A percentile compares a stretch with the other conserved stretches of the same genome.
phyloP scores from a whole-genome alignment of 2,888 invertebrate genomes.

The Calameuta idolon region DNA sequence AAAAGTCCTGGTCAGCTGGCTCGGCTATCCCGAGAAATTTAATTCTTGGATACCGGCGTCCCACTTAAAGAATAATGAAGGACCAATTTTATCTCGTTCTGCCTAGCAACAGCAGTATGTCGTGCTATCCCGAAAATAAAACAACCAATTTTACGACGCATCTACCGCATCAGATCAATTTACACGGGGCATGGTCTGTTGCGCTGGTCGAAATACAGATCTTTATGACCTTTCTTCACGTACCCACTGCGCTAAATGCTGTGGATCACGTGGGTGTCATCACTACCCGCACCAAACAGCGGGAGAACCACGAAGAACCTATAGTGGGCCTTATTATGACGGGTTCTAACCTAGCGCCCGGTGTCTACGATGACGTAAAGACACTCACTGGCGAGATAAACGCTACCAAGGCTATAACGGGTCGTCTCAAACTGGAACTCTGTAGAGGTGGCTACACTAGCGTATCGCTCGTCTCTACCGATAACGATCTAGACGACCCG shows the following conservation, averaged over 20 bases:
- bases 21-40: slow-evolving; percentile 34
- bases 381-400: no score
- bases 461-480: no score
- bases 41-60: slow-evolving; percentile 40
- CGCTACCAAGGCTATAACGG: no score
- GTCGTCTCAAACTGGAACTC: no score
- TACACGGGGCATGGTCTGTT: slow-evolving; percentile 40
- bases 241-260: neutral
- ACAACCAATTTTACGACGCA: slow-evolving; percentile 41
- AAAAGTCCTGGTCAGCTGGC: slow-evolving; percentile 28
- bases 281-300: no score
- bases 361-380: no score
- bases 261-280: no score
- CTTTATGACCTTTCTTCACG: neutral
- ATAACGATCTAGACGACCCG: no score
- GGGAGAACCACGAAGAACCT: no score
- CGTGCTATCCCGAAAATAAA: slow-evolving; percentile 42
- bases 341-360: no score
- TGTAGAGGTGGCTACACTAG: no score
- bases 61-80: neutral
- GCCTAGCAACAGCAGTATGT: slow-evolving; percentile 39
- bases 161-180: slow-evolving; percentile 30
- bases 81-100: slow-evolving; percentile 41
- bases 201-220: slow-evolving; percentile 16
- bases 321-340: no score